A percentile compares a stretch with the other conserved stretches of the same genome.
Conservation (phyloP, 2,888 invertebrate species). For the Sipunculus nudus region DNA sequence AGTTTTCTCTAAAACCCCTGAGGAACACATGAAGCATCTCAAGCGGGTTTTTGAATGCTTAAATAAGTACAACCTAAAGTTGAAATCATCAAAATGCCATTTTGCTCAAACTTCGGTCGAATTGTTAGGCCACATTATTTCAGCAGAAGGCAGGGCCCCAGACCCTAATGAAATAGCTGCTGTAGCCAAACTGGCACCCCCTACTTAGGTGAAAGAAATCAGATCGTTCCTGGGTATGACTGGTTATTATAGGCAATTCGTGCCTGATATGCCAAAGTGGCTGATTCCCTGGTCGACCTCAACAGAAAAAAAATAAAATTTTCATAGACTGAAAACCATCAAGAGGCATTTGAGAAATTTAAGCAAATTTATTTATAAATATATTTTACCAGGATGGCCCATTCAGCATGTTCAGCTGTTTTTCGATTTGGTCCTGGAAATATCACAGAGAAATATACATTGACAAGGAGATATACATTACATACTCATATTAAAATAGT, state of each 20-base stretch:
- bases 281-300: slow-evolving; percentile 29
- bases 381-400: too few species aligned
- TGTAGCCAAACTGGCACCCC: slow-evolving; percentile 31
- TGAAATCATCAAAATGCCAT: slow-evolving; percentile 38
- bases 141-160: too few species aligned
- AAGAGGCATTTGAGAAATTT: too few species aligned
- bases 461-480: too few species aligned
- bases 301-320: too few species aligned
- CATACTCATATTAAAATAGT: too few species aligned
- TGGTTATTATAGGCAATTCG: slow-evolving; percentile 35
- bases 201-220: slow-evolving; percentile 16
- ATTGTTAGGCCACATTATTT: slow-evolving; percentile 29
- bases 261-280: slow-evolving; percentile 30
- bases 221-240: slow-evolving; percentile 32
- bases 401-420: too few species aligned
- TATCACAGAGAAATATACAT: too few species aligned
- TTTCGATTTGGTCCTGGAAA: too few species aligned
- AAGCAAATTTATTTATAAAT: too few species aligned
- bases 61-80: slow-evolving; percentile 25
- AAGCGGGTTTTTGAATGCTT: slow-evolving; percentile 34
- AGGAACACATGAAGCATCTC: slow-evolving; percentile 31
- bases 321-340: too few species aligned
- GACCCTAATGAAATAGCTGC: slow-evolving; percentile 33
- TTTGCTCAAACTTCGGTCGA: slow-evolving; percentile 18
- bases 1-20: too few species aligned